Evolutionary conservation across 2,113 vertebrate genomes (phyloP).

Genomic region (Procapra przewalskii): DNA sequence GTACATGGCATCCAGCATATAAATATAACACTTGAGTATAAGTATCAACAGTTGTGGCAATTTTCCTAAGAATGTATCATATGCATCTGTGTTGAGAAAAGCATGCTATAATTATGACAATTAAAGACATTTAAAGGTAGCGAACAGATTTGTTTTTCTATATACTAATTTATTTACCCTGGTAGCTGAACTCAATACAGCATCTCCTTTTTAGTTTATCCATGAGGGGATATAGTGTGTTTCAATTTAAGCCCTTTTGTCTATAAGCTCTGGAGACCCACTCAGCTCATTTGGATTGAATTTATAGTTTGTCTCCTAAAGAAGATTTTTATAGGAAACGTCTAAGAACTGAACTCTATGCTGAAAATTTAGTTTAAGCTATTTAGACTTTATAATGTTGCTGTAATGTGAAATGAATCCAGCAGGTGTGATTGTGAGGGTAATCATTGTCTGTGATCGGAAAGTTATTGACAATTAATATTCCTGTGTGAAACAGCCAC

Average conservation of each 20-base stretch:
- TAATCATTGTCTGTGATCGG: background rate
- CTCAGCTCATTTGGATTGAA: background rate
- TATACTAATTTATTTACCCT: conserved; percentile 66
- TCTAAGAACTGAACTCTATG: background rate
- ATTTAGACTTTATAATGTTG: background rate
- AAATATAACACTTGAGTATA: conserved; percentile 75
- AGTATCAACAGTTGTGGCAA: conserved; percentile 78
- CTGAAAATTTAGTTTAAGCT: conserved; percentile 35
- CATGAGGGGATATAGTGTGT: conserved; percentile 26
- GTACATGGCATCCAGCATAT: conserved; percentile 36
- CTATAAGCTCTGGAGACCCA: background rate
- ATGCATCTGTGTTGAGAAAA: conserved; percentile 77
- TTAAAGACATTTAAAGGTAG: conserved; percentile 81
- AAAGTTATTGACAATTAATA: background rate
- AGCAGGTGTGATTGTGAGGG: background rate
- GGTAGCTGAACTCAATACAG: conserved; percentile 69
- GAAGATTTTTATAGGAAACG: background rate
- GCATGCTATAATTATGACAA: conserved; percentile 78
- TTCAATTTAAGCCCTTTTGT: conserved; percentile 28
- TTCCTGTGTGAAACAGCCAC: background rate
- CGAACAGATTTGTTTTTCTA: conserved; percentile 81
- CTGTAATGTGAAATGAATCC: background rate
- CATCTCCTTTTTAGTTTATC: conserved; percentile 51
- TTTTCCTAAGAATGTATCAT: conserved; percentile 78
- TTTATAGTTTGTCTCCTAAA: conserved; percentile 42